Evolutionary conservation across 2,113 vertebrate species (phyloP).

Genomic region (Crotalus helleri): DNA sequence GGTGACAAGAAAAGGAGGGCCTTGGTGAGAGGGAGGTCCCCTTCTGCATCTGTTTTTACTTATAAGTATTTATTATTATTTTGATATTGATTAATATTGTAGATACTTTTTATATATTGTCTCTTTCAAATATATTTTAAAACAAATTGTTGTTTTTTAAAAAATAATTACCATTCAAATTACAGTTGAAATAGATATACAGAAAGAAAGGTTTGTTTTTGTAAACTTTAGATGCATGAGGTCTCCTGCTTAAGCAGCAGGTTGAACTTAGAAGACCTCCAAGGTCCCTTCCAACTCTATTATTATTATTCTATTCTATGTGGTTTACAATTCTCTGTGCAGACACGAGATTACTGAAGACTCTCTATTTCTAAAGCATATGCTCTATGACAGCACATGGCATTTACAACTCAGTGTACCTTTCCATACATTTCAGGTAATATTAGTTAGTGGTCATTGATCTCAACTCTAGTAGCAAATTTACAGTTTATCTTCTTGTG

Average conservation of each 20-base stretch:
- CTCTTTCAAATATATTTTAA: background rate
- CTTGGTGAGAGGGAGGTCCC: background rate
- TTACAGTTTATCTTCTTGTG: background rate
- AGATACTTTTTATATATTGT: background rate
- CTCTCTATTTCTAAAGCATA: background rate
- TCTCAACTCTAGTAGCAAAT: background rate
- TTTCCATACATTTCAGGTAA: background rate
- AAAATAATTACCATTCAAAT: background rate
- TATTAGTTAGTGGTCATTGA: background rate
- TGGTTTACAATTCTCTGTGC: background rate
- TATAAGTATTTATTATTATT: background rate
- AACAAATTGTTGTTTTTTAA: background rate
- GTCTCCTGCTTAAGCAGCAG: background rate
- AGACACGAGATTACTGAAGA: background rate
- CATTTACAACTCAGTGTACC: background rate
- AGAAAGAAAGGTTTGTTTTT: background rate
- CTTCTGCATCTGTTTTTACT: background rate
- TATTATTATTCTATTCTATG: background rate
- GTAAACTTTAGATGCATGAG: background rate
- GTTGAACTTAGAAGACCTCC: background rate
- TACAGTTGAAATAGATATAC: background rate
- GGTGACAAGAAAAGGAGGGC: background rate
- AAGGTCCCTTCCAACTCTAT: background rate
- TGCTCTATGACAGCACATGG: background rate
- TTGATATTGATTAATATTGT: background rate